Evolutionary conservation across 2,888 invertebrate genomes (phyloP), one percentile per base, ranked within the genome.

Genomic region (Cheilosia urbana): DNA sequence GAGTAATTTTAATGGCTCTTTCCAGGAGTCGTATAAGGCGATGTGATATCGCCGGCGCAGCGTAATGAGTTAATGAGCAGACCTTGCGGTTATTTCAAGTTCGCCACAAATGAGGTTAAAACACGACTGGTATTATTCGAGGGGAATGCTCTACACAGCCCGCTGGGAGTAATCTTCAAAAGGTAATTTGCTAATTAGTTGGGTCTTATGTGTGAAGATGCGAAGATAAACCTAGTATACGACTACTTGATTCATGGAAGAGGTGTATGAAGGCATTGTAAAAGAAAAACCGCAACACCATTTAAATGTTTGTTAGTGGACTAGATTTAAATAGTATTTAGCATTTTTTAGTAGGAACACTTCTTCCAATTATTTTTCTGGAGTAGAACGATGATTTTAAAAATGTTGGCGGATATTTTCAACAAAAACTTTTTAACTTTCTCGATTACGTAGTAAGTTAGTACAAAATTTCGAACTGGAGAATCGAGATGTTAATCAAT

Each of bases 151-250:
- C 21, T 62, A 57, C 37, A 17, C 17, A 42, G 15, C 45, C 85
- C 81, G 9, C 17, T 19, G 85, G 85, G 85, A 85, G 62, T 72
- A 68, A 81, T 81, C 62, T 68, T 27, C 27, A 40, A 57, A 76
- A 77, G 85, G 81, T 85, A 85, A 77, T 81, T 80, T 72, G 81
- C 45, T 81, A 85, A 85, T 85, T 81, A 85, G 55, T 76, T 60
- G 75, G 49, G 30, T 42, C 42, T 58, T 51, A n/a, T 21, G 40
- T 62, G 34, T 53, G 34, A 24, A 30, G 24, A 58, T 37, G 17
- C 5, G 19, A 5, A 21, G 15, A 40, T 19, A 58, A 15, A 27
- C 6, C 27, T 27, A 55, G 55, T 30, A 34, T 30, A 9, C 4
- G n/a, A 17, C 34, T 30, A 0, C 1, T 19, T 55, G 30, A 34